phyloP scores from a whole-genome alignment of 2,113 vertebrate genomes.

The Calidris pugnax region DNA sequence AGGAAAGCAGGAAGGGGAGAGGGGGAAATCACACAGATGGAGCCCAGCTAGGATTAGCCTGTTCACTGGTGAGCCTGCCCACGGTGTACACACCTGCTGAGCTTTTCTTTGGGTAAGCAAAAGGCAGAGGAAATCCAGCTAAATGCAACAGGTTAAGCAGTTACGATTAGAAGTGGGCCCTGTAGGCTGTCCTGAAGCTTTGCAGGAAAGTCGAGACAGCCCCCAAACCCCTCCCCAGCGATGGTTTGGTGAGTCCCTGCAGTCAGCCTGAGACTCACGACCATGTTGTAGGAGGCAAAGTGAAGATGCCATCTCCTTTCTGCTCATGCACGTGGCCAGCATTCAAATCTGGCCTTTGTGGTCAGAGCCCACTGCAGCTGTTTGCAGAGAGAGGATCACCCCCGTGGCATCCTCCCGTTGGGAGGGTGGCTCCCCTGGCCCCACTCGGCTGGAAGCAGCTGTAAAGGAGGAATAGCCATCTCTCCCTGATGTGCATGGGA shows the following conservation, averaged over 20 bases:
- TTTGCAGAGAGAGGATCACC: neutral
- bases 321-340: neutral
- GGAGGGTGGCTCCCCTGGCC: neutral
- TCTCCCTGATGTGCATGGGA: neutral
- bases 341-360: neutral
- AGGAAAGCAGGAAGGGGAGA: neutral
- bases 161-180: neutral
- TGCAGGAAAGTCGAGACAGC: neutral
- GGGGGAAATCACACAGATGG: neutral
- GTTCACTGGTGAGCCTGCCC: neutral
- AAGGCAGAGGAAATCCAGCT: neutral
- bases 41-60: neutral
- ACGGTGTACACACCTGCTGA: neutral
- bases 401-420: neutral
- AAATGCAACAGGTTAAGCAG: neutral
- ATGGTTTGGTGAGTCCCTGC: neutral
- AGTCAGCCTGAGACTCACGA: neutral
- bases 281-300: neutral
- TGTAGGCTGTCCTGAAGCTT: neutral
- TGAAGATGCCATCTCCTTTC: neutral
- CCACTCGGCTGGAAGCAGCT: neutral
- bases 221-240: neutral
- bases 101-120: neutral
- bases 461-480: neutral
- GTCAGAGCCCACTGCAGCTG: fast-evolving